Evolutionary conservation across 2,797 vertebrate genomes (phyloP), one percentile per base, ranked within the genome.

Genomic region (Morelia viridis): DNA sequence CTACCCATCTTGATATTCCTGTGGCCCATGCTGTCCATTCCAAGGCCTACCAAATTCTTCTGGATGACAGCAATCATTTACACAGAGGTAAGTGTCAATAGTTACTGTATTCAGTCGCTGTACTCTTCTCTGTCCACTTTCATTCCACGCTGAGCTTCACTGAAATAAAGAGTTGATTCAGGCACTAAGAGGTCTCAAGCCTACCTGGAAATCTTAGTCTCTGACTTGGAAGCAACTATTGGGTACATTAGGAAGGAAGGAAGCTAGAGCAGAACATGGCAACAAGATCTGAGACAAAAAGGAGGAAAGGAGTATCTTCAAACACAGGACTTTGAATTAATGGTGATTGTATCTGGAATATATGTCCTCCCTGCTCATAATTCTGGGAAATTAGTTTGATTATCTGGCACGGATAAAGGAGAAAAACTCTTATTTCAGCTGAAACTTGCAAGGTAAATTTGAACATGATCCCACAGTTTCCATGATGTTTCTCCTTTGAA

Each of bases 41-140:
- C 98, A 56, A 97, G 98, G 92, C 97, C 98, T 19, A 97, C 95
- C 92, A 98, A 98, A 89, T 96, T 97, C 93, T 98, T 98, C 94
- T 97, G 98, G 97, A 98, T 98, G 98, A 97, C 97, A 0, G 98
- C 97, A 1, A 98, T 98, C 28, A 97, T 98, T 93, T 98, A 98
- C 97, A 98, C 97, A 3, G 98, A 98, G 97, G 98, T 98, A 80
- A 6, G 92, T 57, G 5, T 90, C 13, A 68, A 90, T n/a, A 91
- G 92, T 83, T 88, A 11, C 76, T 92, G 85, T 88, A 94, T 91
- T 92, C 53, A 88, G 15, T 13, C 60, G 28, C 19, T 17, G 13
- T 53, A 61, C 12, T 89, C 5, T 31, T 26, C 65, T 41, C 65
- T 58, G 68, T 3, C 35, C 24, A 50, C 17, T n/a, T 89, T 35